phyloP scores from a whole-genome alignment of 2,113 vertebrate genomes.

The Solenodon paradoxus region DNA sequence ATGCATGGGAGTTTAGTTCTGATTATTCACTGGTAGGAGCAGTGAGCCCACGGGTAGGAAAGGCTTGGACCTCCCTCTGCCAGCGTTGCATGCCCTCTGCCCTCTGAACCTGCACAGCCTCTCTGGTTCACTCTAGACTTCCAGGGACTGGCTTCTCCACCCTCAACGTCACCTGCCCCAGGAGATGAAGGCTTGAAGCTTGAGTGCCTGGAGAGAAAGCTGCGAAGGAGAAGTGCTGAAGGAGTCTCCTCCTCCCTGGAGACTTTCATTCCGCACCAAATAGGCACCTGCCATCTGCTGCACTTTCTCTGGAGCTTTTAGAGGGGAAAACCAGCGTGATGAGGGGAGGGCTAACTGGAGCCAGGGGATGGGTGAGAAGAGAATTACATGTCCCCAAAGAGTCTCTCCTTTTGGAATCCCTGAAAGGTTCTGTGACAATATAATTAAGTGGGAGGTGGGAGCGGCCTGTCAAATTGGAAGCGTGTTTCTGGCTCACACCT shows the following conservation, averaged over 20 bases:
- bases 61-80: rapidly evolving
- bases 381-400: slow-evolving; percentile 13
- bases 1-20: neutral
- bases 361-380: neutral
- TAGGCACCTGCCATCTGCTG: neutral
- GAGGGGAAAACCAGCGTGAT: neutral
- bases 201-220: neutral
- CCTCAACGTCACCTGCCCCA: neutral
- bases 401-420: neutral
- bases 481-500: neutral
- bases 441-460: slow-evolving; percentile 31
- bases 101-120: neutral
- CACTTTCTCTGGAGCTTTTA: slow-evolving; percentile 31
- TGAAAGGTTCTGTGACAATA: slow-evolving; percentile 47
- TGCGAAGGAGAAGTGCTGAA: neutral
- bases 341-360: neutral
- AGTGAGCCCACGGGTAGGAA: neutral
- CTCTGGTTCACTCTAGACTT: neutral
- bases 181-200: neutral
- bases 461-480: neutral
- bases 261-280: neutral
- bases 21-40: neutral
- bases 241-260: neutral
- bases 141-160: neutral
- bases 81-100: rapidly evolving